Percentiles rank a stretch among this genome's conserved stretches.
phyloP scores from a whole-genome alignment of 2,797 vertebrate genomes.

The Myotis myotis region DNA sequence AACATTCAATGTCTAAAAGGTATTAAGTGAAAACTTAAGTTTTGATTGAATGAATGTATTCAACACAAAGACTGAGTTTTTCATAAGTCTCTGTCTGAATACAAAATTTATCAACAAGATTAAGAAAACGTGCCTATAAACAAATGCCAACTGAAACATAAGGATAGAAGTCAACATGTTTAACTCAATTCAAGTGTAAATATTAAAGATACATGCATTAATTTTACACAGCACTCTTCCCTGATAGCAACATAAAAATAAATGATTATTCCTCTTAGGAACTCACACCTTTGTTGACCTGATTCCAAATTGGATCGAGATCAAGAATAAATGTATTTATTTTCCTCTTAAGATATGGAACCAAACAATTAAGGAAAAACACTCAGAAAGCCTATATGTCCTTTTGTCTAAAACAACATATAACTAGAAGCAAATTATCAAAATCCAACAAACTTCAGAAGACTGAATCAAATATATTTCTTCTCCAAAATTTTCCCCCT shows the following conservation, averaged over 20 bases:
- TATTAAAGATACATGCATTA: background rate
- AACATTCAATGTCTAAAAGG: background rate
- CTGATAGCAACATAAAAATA: conserved; percentile 41
- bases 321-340: conserved; percentile 19
- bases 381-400: background rate
- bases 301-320: background rate
- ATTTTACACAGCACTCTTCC: background rate
- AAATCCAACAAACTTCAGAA: background rate
- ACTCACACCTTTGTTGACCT: background rate
- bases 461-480: background rate
- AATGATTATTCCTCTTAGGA: conserved; percentile 1
- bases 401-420: background rate
- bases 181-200: background rate
- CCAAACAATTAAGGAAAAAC: background rate
- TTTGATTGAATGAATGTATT: background rate
- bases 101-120: background rate
- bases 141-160: conserved; percentile 28
- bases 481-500: background rate
- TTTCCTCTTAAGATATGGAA: background rate
- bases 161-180: background rate
- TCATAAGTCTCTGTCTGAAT: background rate
- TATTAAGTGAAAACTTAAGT: conserved; percentile 29
- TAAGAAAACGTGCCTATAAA: background rate
- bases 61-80: background rate
- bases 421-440: background rate